These are phyloP conservation scores for Anthonomus grandis DNA, from an alignment of 1,140 invertebrate genomes.

Conservation along the genomic window DNA sequence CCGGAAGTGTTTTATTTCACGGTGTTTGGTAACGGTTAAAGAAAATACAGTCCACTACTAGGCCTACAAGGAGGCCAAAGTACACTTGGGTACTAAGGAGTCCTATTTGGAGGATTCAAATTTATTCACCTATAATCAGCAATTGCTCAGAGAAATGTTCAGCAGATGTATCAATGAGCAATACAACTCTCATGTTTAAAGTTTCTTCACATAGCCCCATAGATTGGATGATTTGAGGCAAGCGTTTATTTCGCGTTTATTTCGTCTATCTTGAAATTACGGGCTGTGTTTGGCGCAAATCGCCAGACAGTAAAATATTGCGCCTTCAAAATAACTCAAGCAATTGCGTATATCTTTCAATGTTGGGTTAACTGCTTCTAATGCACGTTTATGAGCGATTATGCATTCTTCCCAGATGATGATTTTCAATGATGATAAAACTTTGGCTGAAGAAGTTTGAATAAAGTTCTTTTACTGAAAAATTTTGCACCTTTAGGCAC, in stretches of 20 bases:
- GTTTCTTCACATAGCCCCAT: slow-evolving; percentile 5
- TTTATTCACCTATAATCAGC: too few species aligned
- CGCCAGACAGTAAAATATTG: neutral
- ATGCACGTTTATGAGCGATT: neutral
- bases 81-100: too few species aligned
- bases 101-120: too few species aligned
- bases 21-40: too few species aligned
- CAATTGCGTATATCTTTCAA: neutral
- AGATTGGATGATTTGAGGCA: slow-evolving; percentile 18
- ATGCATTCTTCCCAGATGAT: too few species aligned
- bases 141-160: neutral
- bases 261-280: slow-evolving; percentile 11
- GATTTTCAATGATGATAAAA: too few species aligned
- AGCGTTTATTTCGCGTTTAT: slow-evolving; percentile 12
- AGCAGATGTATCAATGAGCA: neutral
- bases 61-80: too few species aligned
- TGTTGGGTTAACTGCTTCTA: neutral
- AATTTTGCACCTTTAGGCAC: too few species aligned
- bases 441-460: too few species aligned
- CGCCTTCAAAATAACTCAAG: neutral
- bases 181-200: neutral
- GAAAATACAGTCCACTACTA: too few species aligned
- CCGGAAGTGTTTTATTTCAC: too few species aligned
- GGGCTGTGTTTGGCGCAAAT: neutral
- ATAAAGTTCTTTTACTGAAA: too few species aligned